Conservation (phyloP, 2,797 vertebrate genomes). For the Sardinella longiceps region DNA sequence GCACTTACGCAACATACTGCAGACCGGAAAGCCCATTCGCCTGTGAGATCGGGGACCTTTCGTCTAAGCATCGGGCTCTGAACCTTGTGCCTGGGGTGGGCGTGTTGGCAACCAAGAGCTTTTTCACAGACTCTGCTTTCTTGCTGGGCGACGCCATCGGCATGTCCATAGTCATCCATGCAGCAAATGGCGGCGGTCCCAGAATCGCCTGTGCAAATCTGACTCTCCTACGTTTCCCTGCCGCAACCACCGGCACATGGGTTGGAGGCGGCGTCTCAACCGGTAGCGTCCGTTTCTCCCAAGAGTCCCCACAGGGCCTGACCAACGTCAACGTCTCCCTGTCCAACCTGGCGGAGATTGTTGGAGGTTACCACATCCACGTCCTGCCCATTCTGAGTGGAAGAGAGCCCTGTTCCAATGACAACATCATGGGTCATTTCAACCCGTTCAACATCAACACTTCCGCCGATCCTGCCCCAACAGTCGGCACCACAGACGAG, state of each 20-base stretch:
- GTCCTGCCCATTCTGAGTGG: slow-evolving; percentile 67
- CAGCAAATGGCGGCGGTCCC: slow-evolving; percentile 43
- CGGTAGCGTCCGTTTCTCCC: slow-evolving; percentile 67
- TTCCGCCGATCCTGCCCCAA: slow-evolving; percentile 65
- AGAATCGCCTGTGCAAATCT: slow-evolving; percentile 81
- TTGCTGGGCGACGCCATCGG: slow-evolving; percentile 68
- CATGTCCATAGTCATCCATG: slow-evolving; percentile 79
- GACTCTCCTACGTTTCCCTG: slow-evolving; percentile 62
- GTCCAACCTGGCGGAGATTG: slow-evolving; percentile 57
- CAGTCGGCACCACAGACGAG: slow-evolving; percentile 75
- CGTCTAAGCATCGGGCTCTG: slow-evolving; percentile 67
- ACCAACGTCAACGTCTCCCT: slow-evolving; percentile 70
- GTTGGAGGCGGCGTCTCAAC: slow-evolving; percentile 57
- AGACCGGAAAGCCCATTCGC: slow-evolving; percentile 63
- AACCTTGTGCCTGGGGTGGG: slow-evolving; percentile 56
- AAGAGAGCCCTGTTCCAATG: slow-evolving; percentile 68
- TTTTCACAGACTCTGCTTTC: slow-evolving; percentile 78
- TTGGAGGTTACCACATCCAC: slow-evolving; percentile 77
- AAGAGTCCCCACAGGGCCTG: slow-evolving; percentile 67
- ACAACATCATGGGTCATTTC: slow-evolving; percentile 74
- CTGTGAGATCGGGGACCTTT: slow-evolving; percentile 79
- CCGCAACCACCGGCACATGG: slow-evolving; percentile 65
- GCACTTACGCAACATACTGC: slow-evolving; percentile 70
- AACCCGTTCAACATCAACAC: slow-evolving; percentile 71
- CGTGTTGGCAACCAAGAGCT: slow-evolving; percentile 62